phyloP scores from a whole-genome alignment of 1,140 invertebrate genomes.

The Tetramorium simillimum region DNA sequence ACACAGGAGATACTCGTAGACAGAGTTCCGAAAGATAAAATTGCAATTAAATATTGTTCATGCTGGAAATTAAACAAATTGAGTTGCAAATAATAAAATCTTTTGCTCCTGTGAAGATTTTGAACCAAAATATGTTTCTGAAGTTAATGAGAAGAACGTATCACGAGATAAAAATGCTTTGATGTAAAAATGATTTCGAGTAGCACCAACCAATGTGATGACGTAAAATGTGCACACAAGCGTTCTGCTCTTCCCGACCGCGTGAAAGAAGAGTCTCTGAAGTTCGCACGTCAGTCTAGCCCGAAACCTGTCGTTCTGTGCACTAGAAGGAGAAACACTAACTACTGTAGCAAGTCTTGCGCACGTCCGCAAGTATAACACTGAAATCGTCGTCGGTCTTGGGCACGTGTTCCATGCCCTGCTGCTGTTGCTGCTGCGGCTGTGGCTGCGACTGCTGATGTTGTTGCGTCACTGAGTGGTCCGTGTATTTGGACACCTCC shows the following conservation, averaged over 20 bases:
- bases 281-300: background rate
- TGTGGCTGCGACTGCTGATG: slow-evolving; percentile 84
- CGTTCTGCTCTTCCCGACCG: background rate
- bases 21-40: background rate
- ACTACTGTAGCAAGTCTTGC: slow-evolving; percentile 95
- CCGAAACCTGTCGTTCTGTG: background rate
- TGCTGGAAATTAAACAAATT: background rate
- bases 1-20: slow-evolving; percentile 38
- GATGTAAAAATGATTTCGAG: slow-evolving; percentile 22
- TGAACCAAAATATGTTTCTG: background rate
- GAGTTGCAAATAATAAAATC: background rate
- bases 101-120: background rate
- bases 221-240: slow-evolving; percentile 3
- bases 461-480: slow-evolving; percentile 84
- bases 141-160: slow-evolving; percentile 4
- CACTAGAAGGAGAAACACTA: slow-evolving; percentile 79
- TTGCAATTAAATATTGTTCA: slow-evolving; percentile 5
- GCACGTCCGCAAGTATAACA: slow-evolving; percentile 93
- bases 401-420: slow-evolving; percentile 84
- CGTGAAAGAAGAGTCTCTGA: background rate
- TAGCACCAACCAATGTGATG: slow-evolving; percentile 25
- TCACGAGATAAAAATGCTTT: slow-evolving; percentile 29
- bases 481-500: slow-evolving; percentile 82
- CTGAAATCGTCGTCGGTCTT: slow-evolving; percentile 93
- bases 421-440: slow-evolving; percentile 77